Evolutionary conservation across 2,888 invertebrate species (phyloP).

Genomic region (Halictus quadricinctus): DNA sequence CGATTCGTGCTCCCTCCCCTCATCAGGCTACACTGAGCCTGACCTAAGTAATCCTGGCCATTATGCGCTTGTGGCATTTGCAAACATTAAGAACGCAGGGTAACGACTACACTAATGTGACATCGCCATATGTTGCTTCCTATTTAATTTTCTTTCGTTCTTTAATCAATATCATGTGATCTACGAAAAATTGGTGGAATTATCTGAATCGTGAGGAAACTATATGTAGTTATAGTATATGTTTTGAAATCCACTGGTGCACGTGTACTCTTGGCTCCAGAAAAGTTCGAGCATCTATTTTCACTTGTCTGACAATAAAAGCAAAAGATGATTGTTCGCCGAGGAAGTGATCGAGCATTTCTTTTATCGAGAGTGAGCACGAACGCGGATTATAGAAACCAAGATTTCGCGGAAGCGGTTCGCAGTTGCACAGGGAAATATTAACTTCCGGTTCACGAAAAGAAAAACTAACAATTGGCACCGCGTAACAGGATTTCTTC

Average conservation of each 20-base stretch:
- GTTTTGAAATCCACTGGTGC: too few species aligned
- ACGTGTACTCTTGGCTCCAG: not conserved
- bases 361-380: not conserved
- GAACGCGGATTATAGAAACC: not conserved
- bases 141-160: not conserved
- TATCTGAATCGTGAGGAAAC: not conserved
- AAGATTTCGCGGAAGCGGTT: not conserved
- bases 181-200: not conserved
- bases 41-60: not conserved
- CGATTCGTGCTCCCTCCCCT: too few species aligned
- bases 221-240: too few species aligned
- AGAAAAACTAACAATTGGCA: not conserved
- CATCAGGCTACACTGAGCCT: too few species aligned
- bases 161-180: not conserved
- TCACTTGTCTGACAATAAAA: not conserved
- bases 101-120: not conserved
- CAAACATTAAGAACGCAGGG: not conserved
- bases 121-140: not conserved
- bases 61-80: not conserved
- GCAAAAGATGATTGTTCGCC: not conserved
- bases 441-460: slow-evolving; percentile 7
- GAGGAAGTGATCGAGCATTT: not conserved
- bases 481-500: slow-evolving; percentile 4
- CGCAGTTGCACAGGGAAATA: not conserved
- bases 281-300: not conserved